Evolutionary conservation across 1,140 invertebrate species (phyloP), one percentile per base, ranked within the genome.

Genomic region (Chrysoperla carnea): DNA sequence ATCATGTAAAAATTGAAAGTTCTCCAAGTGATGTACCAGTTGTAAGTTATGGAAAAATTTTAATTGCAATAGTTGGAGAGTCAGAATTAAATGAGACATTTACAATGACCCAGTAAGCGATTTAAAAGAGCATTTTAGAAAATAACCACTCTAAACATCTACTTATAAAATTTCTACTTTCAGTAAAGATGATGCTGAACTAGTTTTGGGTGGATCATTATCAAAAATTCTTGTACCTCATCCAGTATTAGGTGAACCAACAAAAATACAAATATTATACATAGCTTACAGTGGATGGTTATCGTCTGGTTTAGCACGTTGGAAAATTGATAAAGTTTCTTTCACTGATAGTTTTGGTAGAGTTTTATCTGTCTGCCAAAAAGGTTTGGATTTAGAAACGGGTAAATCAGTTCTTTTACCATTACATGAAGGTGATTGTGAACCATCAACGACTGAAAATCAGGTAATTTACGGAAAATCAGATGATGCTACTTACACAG

Each of bases 231-330:
- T 92, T 28, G 88, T 92, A 0, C 84, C 87, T 2, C 87, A 92
- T 67, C 87, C 87, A 4, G 80, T 78, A 6, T 63, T 92, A 28
- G 71, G 76, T 6, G 77, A 81, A 48, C 76, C 81, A 14, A 67
- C 70, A 9, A 70, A 72, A 35, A 69, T 81, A 0, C 72, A 83
- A 55, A 63, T 93, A 6, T 75, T 81, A 39, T 93, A 93, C 63
- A 84, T 79, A 2, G 84, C 85, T 0, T 93, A 92, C 62, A 82
- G 78, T 44, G 89, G 89, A 4, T 93, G 89, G 89, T 72, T 92
- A 38, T 86, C 80, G n/a, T 84, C 81, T 11, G 87, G 86, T 0
- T 62, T 86, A 31, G 71, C 75, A 37, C 66, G 75, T 27, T 82
- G 86, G 73, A 76, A 70, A 48, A 73, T 93, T 38, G 81, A 91